Evolutionary conservation across 1,140 invertebrate genomes (phyloP).

Genomic region (Venturia canescens): DNA sequence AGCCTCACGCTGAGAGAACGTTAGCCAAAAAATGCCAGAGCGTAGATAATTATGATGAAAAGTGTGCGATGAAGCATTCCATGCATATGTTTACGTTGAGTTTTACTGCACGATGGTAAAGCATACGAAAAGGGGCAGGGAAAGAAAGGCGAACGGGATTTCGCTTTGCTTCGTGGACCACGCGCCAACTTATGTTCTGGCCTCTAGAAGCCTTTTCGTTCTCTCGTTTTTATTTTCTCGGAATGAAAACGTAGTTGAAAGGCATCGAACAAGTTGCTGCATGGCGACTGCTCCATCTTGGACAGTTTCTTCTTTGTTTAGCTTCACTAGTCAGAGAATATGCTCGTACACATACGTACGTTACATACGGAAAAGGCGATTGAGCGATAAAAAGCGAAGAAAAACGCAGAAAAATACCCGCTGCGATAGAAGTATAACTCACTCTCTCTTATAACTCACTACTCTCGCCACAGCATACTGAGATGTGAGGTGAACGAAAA

Average conservation of each 20-base stretch:
- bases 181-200: constrained; percentile 31
- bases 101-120: constrained; percentile 24
- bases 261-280: constrained; percentile 28
- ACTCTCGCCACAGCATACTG: no score
- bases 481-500: constrained; percentile 65
- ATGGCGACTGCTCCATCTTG: constrained; percentile 21
- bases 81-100: not conserved
- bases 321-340: constrained; percentile 18
- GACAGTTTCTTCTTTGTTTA: not conserved
- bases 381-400: not conserved
- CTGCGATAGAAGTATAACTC: no score
- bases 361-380: not conserved
- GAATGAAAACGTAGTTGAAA: constrained; percentile 6
- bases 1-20: no score
- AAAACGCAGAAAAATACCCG: constrained; percentile 39
- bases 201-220: not conserved
- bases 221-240: constrained; percentile 14
- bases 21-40: constrained; percentile 14
- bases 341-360: not conserved
- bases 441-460: no score
- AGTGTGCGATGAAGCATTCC: not conserved
- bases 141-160: constrained; percentile 5
- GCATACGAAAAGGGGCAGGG: not conserved
- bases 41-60: constrained; percentile 41
- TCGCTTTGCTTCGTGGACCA: not conserved